phyloP scores from a whole-genome alignment of 2,113 vertebrate species.

The Salminus brasiliensis region DNA sequence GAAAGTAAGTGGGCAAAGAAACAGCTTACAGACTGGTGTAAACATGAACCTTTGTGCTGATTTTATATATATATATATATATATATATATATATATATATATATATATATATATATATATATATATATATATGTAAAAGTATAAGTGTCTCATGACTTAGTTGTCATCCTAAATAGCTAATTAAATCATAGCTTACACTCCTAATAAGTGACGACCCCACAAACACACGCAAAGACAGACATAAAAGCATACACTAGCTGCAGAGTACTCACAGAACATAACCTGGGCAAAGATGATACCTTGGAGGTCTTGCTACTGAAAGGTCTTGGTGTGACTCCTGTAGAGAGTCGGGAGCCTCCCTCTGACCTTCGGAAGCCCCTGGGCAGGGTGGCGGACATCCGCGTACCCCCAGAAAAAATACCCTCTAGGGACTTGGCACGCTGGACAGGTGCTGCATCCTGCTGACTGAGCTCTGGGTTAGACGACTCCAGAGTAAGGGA shows the following conservation, averaged over 20 bases:
- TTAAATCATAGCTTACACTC: no score
- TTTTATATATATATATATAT: no score
- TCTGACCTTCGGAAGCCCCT: slow-evolving; percentile 88
- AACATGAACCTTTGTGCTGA: no score
- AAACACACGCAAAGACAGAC: slow-evolving; percentile 2
- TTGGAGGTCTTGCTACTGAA: slow-evolving; percentile 84
- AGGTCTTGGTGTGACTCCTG: slow-evolving; percentile 88
- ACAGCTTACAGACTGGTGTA: no score
- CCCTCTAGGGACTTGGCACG: slow-evolving; percentile 56
- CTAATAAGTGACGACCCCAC: not conserved
- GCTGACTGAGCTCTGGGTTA: slow-evolving; percentile 7
- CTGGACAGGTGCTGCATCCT: slow-evolving; percentile 57
- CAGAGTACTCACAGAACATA: slow-evolving; percentile 80
- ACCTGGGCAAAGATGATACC: slow-evolving; percentile 82
- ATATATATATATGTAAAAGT: no score
- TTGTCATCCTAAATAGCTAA: no score
- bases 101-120: no score
- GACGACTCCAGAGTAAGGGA: not conserved
- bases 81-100: no score
- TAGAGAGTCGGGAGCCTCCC: slow-evolving; percentile 82
- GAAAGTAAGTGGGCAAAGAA: no score
- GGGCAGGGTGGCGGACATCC: slow-evolving; percentile 85
- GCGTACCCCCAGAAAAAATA: slow-evolving; percentile 61
- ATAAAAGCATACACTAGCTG: not conserved
- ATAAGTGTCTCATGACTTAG: no score